Base-by-base conservation (phyloP, 2,797 vertebrate species). In the Gallirallus australis region DNA sequence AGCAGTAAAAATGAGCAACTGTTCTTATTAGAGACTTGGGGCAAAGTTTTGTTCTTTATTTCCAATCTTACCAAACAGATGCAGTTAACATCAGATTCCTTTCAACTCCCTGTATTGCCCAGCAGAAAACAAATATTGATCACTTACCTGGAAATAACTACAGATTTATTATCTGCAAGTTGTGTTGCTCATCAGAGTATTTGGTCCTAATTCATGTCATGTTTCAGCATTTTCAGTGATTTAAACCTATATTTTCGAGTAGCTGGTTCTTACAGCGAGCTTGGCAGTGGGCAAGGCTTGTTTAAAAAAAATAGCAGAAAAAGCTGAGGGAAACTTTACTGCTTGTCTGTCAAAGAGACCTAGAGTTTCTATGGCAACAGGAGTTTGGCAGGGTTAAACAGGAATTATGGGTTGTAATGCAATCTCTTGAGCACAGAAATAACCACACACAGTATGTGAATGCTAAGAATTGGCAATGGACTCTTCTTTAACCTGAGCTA, bases 101-200 rank as follows among this genome's bases (percentile, higher is more conserved):
- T 86, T 93, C 54, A 77, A 47, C 37, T 95, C 97, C 72, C 54
- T 96, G 37, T 90, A 31, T 80, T 77, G 20, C 42, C 86, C 14
- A 78, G 57, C 37, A 75, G 76, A 94, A 95, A 96, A 90, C 31
- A 87, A 77, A 61, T 50, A 77, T 40, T 52, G n/a, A 84, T 85
- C 35, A 57, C 81, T 93, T 69, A 76, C 48, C 56, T 94, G 4
- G 10, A 83, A 93, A 87, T 20, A 86, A 66, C 33, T 40, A 18
- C 5, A 68, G 25, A 57, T 93, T 86, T 60, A 85, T 72, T 83
- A 40, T 78, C 35, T 80, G 6, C 21, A 66, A 66, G 50, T 75
- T 88, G 24, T 30, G 40, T 23, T 18, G 8, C 33, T 93, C 94
- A 80, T 64, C 54, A 27, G 39, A 65, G 53, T 39, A 50, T 95